phyloP scores from a whole-genome alignment of 2,797 vertebrate species.

The Acestrorhynchus altus region DNA sequence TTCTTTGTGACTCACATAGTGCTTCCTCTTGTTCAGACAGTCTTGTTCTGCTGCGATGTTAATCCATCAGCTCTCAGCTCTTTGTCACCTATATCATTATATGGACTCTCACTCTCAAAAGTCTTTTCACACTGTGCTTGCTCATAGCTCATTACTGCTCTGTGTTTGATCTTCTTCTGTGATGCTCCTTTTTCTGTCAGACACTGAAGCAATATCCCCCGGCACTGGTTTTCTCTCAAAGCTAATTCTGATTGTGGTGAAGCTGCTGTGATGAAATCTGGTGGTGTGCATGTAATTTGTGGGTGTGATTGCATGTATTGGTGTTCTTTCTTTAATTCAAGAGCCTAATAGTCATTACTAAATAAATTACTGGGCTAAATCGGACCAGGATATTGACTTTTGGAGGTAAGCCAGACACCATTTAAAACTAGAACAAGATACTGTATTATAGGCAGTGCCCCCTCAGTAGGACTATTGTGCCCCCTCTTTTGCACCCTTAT shows the following conservation, averaged over 20 bases:
- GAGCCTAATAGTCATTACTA: not conserved
- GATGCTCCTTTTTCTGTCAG: not conserved
- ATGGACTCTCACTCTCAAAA: too few species aligned
- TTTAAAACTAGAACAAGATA: too few species aligned
- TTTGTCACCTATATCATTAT: not conserved
- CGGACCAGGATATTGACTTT: too few species aligned
- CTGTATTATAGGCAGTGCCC: too few species aligned
- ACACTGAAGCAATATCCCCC: not conserved
- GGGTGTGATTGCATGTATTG: slow-evolving; percentile 10
- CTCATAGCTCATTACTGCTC: not conserved
- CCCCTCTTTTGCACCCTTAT: too few species aligned
- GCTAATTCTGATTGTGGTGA: slow-evolving; percentile 14
- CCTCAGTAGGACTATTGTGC: too few species aligned
- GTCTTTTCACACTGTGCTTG: not conserved
- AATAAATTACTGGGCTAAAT: too few species aligned
- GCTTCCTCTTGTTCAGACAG: not conserved
- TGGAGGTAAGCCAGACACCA: too few species aligned
- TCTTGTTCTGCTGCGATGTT: not conserved
- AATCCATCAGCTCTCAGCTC: too few species aligned
- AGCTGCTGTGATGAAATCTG: not conserved
- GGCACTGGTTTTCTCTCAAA: not conserved
- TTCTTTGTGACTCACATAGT: not conserved
- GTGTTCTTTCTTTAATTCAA: not conserved
- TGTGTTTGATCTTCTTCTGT: not conserved
- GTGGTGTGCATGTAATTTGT: slow-evolving; percentile 2